Percentiles rank a stretch among this genome's conserved stretches.
These are phyloP conservation scores for Aphrophora alni DNA, from an alignment of 2,888 invertebrate species.

Conservation along the genomic window DNA sequence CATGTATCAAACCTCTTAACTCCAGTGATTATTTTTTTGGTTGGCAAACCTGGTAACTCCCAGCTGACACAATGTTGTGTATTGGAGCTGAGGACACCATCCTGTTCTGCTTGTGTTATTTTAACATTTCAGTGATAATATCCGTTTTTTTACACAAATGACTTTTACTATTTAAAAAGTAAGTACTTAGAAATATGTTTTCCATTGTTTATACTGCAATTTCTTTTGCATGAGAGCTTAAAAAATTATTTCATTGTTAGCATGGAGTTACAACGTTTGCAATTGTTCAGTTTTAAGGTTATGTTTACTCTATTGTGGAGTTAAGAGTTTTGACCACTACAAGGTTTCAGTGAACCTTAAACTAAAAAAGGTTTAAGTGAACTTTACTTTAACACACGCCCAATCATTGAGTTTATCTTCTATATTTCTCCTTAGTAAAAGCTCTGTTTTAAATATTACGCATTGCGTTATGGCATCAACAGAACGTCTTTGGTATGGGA, in stretches of 20 bases:
- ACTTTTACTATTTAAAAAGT: conserved; percentile 2
- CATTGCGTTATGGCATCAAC: too few species aligned
- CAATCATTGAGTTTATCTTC: too few species aligned
- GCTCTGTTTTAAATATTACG: too few species aligned
- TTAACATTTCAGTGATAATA: background rate
- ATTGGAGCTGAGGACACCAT: background rate
- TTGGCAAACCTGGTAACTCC: conserved; percentile 31
- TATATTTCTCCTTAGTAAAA: too few species aligned
- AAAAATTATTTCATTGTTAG: background rate
- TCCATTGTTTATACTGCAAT: background rate
- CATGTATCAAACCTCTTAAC: conserved; percentile 20
- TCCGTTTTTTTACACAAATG: background rate
- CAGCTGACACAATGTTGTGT: background rate
- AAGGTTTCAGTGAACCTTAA: background rate
- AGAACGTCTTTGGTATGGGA: too few species aligned
- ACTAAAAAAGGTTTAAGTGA: background rate
- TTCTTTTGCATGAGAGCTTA: background rate
- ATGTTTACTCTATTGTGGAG: conserved; percentile 17
- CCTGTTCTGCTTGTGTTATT: background rate
- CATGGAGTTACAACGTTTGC: conserved; percentile 15
- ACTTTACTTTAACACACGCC: too few species aligned
- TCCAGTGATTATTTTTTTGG: conserved; percentile 10
- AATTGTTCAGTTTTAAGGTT: conserved; percentile 17
- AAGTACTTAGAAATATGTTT: conserved; percentile 8
- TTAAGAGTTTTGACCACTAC: conserved; percentile 19